Percentiles rank a stretch among this genome's conserved stretches.
Conservation (phyloP, 2,888 invertebrate species). For the Meghimatium bilineatum region DNA sequence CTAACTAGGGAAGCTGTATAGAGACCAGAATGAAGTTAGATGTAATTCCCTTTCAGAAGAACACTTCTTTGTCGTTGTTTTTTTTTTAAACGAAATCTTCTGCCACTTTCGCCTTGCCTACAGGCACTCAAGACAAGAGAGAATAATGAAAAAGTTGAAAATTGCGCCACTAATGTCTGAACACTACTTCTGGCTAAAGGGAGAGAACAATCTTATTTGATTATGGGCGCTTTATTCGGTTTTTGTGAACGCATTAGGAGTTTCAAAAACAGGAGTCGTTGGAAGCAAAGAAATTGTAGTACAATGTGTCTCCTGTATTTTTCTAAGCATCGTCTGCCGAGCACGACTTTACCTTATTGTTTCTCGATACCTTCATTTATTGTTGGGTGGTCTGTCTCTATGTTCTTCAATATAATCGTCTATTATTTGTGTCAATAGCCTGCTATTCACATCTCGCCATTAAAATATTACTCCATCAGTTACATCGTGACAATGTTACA, state of each 20-base stretch:
- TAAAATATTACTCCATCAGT: too few relatives aligned
- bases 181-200: constrained; percentile 26
- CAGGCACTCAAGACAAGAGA: background rate
- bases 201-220: constrained; percentile 31
- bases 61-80: background rate
- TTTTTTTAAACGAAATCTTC: background rate
- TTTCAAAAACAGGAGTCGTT: background rate
- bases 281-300: too few relatives aligned
- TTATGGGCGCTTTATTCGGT: constrained; percentile 15
- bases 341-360: too few relatives aligned
- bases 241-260: constrained; percentile 8
- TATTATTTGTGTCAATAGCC: too few relatives aligned
- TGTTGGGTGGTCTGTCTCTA: too few relatives aligned
- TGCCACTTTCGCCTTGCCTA: background rate
- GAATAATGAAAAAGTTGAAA: constrained; percentile 34
- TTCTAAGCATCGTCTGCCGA: too few relatives aligned
- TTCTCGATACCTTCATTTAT: too few relatives aligned
- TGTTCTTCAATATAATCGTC: too few relatives aligned
- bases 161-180: constrained; percentile 30
- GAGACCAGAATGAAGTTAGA: constrained; percentile 8
- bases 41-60: constrained; percentile 5
- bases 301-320: too few relatives aligned
- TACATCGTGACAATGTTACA: too few relatives aligned
- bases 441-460: too few relatives aligned
- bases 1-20: background rate